Evolutionary conservation across 2,113 vertebrate species (phyloP).

Genomic region (Tychaedon coryphoeus): DNA sequence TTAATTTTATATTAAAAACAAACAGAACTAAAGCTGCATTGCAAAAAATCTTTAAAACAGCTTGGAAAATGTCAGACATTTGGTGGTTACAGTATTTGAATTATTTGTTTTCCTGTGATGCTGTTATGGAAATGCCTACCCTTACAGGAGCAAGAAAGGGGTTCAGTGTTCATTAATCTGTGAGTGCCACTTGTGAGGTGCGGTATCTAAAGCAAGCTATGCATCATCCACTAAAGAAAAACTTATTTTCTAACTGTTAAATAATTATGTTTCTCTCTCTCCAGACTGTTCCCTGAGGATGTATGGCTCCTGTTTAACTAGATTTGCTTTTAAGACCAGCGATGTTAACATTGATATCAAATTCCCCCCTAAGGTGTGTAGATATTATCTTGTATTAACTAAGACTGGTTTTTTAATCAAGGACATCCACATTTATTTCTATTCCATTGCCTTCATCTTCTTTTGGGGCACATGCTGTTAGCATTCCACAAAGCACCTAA

Average conservation of each 20-base stretch:
- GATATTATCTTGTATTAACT: background rate
- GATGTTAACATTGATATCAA: constrained; percentile 95
- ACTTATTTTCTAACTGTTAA: background rate
- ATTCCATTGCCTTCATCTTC: background rate
- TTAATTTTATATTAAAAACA: background rate
- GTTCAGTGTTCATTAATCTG: background rate
- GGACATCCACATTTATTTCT: background rate
- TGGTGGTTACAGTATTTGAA: background rate
- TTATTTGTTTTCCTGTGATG: background rate
- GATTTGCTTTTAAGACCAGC: constrained; percentile 94
- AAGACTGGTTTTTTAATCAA: background rate
- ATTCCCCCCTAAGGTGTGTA: constrained; percentile 87
- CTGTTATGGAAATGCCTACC: background rate
- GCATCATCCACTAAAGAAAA: background rate
- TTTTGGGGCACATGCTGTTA: background rate
- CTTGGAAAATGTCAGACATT: background rate
- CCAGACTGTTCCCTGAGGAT: constrained; percentile 90
- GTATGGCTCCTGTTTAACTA: constrained; percentile 93
- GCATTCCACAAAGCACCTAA: background rate
- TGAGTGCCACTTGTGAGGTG: background rate
- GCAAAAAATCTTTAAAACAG: background rate
- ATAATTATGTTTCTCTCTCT: constrained; percentile 46
- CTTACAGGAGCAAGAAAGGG: background rate
- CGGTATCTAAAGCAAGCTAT: background rate
- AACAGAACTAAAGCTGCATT: background rate